Evolutionary conservation across 2,888 invertebrate genomes (phyloP).

Genomic region (Stenodema calcarata): DNA sequence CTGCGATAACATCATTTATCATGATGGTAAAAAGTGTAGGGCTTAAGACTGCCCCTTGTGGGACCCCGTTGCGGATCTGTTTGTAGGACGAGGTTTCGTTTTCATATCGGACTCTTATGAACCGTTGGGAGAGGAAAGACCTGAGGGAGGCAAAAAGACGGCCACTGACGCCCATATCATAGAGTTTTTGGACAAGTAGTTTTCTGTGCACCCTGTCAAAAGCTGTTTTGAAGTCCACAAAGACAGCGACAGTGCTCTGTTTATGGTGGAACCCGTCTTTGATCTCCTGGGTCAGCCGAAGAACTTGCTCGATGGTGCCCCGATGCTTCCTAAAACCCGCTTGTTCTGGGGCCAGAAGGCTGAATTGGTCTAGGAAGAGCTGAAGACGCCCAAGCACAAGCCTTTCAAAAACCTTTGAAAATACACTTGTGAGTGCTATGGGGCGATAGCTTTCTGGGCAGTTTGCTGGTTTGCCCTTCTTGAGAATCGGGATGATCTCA

Average conservation of each 20-base stretch:
- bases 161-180: not conserved
- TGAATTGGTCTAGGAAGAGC: constrained; percentile 12
- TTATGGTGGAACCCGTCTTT: constrained; percentile 16
- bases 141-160: constrained; percentile 18
- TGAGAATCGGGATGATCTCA: constrained; percentile 18
- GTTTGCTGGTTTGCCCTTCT: constrained; percentile 7
- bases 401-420: constrained; percentile 32
- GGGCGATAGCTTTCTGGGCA: constrained; percentile 25
- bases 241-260: constrained; percentile 12
- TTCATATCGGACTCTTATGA: constrained; percentile 11
- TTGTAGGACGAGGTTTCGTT: constrained; percentile 12
- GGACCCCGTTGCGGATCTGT: constrained; percentile 12
- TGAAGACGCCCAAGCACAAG: constrained; percentile 4
- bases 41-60: constrained; percentile 18
- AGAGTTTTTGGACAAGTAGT: constrained; percentile 11
- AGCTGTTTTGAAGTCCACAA: constrained; percentile 18
- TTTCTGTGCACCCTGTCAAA: constrained; percentile 16
- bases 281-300: constrained; percentile 23
- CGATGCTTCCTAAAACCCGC: constrained; percentile 29
- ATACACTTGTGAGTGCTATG: constrained; percentile 21
- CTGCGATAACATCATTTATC: constrained; percentile 11
- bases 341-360: not conserved
- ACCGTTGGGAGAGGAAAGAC: constrained; percentile 8
- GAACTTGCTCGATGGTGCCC: constrained; percentile 23
- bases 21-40: no score